phyloP scores from a whole-genome alignment of 2,888 invertebrate species.

The Zaprionus bogoriensis region DNA sequence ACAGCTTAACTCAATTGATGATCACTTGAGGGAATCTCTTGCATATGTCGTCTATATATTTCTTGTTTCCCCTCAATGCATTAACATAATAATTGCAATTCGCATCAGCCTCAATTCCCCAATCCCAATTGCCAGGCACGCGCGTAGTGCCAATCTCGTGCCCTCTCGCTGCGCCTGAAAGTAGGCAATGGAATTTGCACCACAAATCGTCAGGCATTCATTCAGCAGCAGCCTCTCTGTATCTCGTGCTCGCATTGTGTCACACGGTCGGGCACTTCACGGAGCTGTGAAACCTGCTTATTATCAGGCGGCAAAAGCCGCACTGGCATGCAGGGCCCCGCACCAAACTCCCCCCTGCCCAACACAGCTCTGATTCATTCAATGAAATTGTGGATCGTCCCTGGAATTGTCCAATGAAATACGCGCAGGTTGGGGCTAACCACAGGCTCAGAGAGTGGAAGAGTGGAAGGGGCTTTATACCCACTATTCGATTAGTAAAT shows the following conservation, averaged over 20 bases:
- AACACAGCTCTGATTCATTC: constrained; percentile 43
- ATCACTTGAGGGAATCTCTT: no score
- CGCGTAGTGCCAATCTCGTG: neutral
- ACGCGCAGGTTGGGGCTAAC: constrained; percentile 11
- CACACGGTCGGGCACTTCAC: neutral
- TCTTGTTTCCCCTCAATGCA: no score
- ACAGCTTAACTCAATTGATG: neutral
- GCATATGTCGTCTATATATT: no score
- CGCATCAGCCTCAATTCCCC: neutral
- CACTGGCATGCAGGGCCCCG: constrained; percentile 21
- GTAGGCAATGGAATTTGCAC: neutral
- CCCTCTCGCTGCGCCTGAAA: neutral
- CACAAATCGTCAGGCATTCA: neutral
- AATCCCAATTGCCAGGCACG: neutral
- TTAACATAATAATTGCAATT: no score
- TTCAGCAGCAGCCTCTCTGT: neutral
- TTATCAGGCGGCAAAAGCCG: constrained; percentile 16
- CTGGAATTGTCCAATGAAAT: constrained; percentile 29
- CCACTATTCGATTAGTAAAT: constrained; percentile 17
- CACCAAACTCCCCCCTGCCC: no score
- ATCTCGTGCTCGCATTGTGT: constrained; percentile 30
- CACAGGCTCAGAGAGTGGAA: constrained; percentile 30
- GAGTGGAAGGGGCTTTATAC: neutral
- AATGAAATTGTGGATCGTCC: constrained; percentile 35
- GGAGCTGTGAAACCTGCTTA: constrained; percentile 24